A percentile compares a stretch with the other conserved stretches of the same genome.
These are phyloP conservation scores for Graphium colonna DNA, from an alignment of 2,888 invertebrate species.

Conservation along the genomic window DNA sequence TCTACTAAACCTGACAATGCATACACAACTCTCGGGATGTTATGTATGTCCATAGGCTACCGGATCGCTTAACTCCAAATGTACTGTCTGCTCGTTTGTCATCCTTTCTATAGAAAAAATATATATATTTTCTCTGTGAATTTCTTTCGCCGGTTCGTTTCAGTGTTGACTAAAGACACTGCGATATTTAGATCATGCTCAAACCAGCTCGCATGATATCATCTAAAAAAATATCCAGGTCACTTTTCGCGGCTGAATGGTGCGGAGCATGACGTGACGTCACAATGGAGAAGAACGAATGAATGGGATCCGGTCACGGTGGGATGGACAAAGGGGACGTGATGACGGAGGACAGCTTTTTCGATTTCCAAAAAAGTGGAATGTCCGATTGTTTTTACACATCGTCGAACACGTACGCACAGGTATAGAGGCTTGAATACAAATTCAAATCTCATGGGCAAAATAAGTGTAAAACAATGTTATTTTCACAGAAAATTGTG, in stretches of 20 bases:
- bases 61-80: too few species aligned
- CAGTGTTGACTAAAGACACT: too few species aligned
- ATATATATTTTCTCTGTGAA: too few species aligned
- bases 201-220: neutral
- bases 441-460: too few species aligned
- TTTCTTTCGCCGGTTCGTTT: too few species aligned
- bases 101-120: too few species aligned
- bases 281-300: slow-evolving; percentile 16
- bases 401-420: too few species aligned
- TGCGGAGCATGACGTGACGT: slow-evolving; percentile 14
- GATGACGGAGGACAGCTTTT: slow-evolving; percentile 17
- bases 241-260: slow-evolving; percentile 14
- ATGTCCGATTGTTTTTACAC: neutral
- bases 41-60: too few species aligned
- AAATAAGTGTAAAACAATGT: neutral
- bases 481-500: neutral
- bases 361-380: slow-evolving; percentile 6
- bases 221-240: slow-evolving; percentile 8
- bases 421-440: too few species aligned
- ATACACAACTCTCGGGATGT: too few species aligned
- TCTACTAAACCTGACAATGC: too few species aligned
- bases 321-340: slow-evolving; percentile 17
- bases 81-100: too few species aligned
- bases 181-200: neutral
- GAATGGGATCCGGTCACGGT: slow-evolving; percentile 20